These are phyloP conservation scores for Irena cyanogastra DNA, from an alignment of 2,113 vertebrate species.

Conservation along the genomic window DNA sequence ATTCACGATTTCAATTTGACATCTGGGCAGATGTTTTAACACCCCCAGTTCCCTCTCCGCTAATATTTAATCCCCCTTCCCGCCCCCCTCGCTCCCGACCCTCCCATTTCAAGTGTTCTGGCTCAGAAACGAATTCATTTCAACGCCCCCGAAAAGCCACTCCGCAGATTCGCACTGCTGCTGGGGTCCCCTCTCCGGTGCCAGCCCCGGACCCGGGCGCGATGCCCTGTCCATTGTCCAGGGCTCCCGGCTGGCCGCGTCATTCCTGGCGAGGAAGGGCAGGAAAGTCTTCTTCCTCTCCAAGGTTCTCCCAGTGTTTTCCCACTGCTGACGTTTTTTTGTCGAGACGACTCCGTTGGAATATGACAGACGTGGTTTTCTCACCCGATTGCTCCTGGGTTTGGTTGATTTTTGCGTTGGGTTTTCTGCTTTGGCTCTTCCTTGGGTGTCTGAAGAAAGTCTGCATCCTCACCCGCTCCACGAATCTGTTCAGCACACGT, in stretches of 20 bases:
- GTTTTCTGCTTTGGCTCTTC: background rate
- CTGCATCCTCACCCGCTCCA: background rate
- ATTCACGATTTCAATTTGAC: constrained; percentile 67
- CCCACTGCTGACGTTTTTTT: background rate
- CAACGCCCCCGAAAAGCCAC: background rate
- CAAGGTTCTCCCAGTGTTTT: background rate
- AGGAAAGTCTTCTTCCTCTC: background rate
- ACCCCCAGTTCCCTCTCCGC: background rate
- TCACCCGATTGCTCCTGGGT: background rate
- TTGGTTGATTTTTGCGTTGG: background rate
- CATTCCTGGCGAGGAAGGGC: background rate
- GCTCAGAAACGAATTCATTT: constrained; percentile 45
- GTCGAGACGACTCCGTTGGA: background rate
- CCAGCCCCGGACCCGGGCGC: background rate
- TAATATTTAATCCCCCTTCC: background rate
- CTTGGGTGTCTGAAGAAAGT: constrained; percentile 9
- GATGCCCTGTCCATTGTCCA: background rate
- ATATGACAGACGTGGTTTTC: background rate
- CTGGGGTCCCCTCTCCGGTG: background rate
- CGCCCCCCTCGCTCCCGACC: background rate
- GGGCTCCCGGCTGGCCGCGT: background rate
- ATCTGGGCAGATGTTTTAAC: constrained; percentile 58
- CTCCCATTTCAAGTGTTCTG: constrained; percentile 40
- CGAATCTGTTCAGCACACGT: constrained; percentile 38
- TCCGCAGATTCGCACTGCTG: background rate